Evolutionary conservation across 2,888 invertebrate genomes (phyloP).

Genomic region (Hipparchia semele): DNA sequence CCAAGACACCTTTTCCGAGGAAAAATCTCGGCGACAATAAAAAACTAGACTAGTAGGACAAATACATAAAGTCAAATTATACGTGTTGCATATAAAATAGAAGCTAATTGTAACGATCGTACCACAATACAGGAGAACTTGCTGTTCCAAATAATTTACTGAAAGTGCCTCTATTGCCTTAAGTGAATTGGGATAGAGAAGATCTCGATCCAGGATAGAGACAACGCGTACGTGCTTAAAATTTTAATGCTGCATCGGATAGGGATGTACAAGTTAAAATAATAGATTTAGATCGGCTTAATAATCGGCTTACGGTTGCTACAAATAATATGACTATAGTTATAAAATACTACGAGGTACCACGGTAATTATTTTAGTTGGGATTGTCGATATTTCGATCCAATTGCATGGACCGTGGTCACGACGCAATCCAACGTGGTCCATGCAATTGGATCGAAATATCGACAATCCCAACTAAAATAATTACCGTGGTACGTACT

Average conservation of each 20-base stretch:
- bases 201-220: constrained; percentile 30
- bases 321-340: neutral
- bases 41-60: neutral
- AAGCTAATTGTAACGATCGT: constrained; percentile 5
- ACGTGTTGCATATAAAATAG: neutral
- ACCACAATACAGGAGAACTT: constrained; percentile 8
- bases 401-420: no score
- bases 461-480: no score
- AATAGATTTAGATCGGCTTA: neutral
- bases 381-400: no score
- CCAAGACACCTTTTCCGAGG: no score
- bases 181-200: constrained; percentile 49
- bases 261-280: constrained; percentile 12
- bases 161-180: constrained; percentile 43
- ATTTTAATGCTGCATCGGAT: constrained; percentile 26
- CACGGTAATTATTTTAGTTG: no score
- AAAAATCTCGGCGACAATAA: no score
- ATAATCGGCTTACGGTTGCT: neutral
- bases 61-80: neutral
- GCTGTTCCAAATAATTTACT: constrained; percentile 21
- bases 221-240: constrained; percentile 33
- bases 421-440: no score
- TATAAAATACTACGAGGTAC: no score
- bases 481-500: no score
- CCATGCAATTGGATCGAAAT: no score